Evolutionary conservation across 2,797 vertebrate genomes (phyloP).

Genomic region (Clarias pachynema): DNA sequence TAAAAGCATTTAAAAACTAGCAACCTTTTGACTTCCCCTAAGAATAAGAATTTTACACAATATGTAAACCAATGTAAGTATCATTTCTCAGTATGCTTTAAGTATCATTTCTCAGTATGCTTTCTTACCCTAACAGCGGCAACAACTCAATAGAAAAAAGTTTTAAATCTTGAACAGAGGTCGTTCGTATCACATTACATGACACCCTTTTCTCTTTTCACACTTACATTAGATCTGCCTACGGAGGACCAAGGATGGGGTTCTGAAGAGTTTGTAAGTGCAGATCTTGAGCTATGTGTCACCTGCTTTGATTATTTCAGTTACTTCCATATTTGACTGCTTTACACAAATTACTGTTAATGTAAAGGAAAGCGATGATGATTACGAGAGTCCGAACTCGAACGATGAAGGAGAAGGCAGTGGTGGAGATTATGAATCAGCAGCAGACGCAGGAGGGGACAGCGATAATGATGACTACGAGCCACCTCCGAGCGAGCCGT

Average conservation of each 20-base stretch:
- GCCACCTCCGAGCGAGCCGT: slow-evolving; percentile 83
- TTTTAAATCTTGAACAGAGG: not conserved
- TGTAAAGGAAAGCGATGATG: slow-evolving; percentile 81
- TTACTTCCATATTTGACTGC: not conserved
- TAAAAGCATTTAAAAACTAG: not conserved
- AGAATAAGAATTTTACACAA: not conserved
- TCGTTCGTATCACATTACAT: not conserved
- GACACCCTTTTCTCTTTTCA: not conserved
- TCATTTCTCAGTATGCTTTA: not conserved
- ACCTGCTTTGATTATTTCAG: not conserved
- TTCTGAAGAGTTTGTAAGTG: slow-evolving; percentile 77
- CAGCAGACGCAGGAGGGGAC: slow-evolving; percentile 75
- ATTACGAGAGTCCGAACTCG: slow-evolving; percentile 88
- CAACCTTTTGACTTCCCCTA: not conserved
- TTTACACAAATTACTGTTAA: not conserved
- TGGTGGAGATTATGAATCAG: slow-evolving; percentile 85
- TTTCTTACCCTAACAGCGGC: not conserved
- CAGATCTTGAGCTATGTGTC: not conserved
- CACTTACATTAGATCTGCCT: slow-evolving; percentile 34
- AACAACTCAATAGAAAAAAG: not conserved
- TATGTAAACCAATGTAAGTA: not conserved
- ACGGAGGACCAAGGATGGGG: slow-evolving; percentile 63
- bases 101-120: not conserved
- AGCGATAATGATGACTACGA: slow-evolving; percentile 87
- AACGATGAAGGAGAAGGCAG: slow-evolving; percentile 67